phyloP scores from a whole-genome alignment of 2,888 invertebrate species.

The Pelosia muscerda region DNA sequence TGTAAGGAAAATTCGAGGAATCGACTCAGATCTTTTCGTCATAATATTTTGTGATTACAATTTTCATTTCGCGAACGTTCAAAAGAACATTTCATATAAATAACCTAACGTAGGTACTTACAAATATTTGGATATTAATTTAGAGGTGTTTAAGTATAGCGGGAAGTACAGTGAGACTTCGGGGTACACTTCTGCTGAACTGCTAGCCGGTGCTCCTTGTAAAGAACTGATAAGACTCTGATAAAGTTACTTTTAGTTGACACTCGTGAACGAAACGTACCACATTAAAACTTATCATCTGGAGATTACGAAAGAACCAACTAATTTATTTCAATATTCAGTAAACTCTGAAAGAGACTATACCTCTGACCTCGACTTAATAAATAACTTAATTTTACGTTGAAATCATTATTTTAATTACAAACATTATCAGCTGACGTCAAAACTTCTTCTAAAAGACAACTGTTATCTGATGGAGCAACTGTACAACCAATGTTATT shows the following conservation, averaged over 20 bases:
- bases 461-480: slow-evolving; percentile 1
- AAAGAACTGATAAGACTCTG: no score
- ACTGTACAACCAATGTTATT: not conserved
- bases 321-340: no score
- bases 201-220: no score
- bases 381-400: not conserved
- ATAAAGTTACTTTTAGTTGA: no score
- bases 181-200: no score
- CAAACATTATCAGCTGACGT: not conserved
- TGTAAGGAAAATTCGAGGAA: not conserved
- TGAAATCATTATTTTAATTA: not conserved
- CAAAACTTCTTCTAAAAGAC: not conserved
- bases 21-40: not conserved
- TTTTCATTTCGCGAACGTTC: not conserved
- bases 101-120: not conserved
- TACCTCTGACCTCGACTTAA: no score
- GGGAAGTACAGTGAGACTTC: no score
- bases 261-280: no score
- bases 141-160: no score
- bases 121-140: not conserved
- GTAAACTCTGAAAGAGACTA: no score
- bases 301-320: no score
- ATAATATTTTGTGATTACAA: not conserved
- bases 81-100: not conserved
- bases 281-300: no score